Conservation (phyloP, 1,140 invertebrate genomes). For the Bombus ignitus region DNA sequence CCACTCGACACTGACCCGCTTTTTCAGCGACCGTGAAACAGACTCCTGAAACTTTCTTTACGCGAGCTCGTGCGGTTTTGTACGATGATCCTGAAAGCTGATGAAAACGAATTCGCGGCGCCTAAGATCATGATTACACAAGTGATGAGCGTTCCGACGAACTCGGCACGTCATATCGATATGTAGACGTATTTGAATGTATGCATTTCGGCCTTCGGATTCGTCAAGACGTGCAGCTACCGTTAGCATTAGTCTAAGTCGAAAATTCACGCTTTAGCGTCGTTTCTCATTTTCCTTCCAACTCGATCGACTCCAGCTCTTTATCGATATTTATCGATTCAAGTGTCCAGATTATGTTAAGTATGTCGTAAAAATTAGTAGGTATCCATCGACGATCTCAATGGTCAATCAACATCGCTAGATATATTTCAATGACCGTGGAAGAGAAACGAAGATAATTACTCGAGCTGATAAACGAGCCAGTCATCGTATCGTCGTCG, state of each 20-base stretch:
- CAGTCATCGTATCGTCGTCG: neutral
- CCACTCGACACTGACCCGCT: conserved; percentile 51
- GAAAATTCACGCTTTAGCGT: neutral
- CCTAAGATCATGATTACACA: neutral
- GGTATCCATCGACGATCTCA: neutral
- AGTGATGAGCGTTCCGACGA: neutral
- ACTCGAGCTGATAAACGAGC: conserved; percentile 31
- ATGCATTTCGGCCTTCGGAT: neutral
- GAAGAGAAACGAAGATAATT: conserved; percentile 30
- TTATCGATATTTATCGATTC: neutral
- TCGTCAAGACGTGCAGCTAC: neutral
- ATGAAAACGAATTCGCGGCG: neutral
- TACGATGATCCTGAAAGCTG: conserved; percentile 34
- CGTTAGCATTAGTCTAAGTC: neutral
- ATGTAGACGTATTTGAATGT: neutral
- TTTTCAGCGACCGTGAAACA: conserved; percentile 58
- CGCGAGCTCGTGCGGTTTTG: conserved; percentile 24
- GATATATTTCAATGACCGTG: conserved; percentile 16
- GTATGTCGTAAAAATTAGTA: neutral
- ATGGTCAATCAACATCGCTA: neutral
- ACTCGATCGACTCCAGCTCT: neutral
- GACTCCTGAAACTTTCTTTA: conserved; percentile 32
- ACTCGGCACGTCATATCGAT: neutral
- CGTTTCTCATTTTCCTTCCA: neutral
- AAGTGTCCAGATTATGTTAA: neutral